Percentiles rank a stretch among this genome's conserved stretches.
Conservation (phyloP, 2,113 vertebrate genomes). For the Crotalus horridus region DNA sequence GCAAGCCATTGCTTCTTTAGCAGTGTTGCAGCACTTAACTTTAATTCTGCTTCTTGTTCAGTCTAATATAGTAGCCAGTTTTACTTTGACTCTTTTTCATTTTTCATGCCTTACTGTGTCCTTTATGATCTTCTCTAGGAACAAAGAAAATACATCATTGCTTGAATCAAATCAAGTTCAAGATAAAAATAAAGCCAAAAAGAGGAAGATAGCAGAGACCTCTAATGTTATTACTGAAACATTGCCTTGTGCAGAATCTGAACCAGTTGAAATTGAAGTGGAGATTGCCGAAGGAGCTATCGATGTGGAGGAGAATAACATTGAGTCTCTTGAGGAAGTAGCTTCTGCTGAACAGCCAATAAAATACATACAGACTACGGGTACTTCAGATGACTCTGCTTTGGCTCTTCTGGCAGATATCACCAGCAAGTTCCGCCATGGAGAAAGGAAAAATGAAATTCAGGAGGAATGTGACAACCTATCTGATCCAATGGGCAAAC, state of each 20-base stretch:
- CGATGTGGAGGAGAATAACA: slow-evolving; percentile 78
- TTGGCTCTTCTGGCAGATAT: slow-evolving; percentile 94
- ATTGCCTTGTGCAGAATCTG: slow-evolving; percentile 78
- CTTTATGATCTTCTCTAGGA: slow-evolving; percentile 67
- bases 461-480: slow-evolving; percentile 68
- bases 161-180: slow-evolving; percentile 62
- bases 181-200: slow-evolving; percentile 77
- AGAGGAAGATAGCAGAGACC: slow-evolving; percentile 89
- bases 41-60: neutral
- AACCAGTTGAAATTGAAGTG: slow-evolving; percentile 87
- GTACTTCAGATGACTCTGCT: slow-evolving; percentile 88
- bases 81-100: neutral
- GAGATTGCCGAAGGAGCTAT: slow-evolving; percentile 81
- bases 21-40: neutral
- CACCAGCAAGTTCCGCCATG: slow-evolving; percentile 96
- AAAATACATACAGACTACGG: slow-evolving; percentile 75
- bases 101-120: slow-evolving; percentile 6
- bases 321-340: slow-evolving; percentile 81
- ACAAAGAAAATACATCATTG: slow-evolving; percentile 74
- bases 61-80: neutral
- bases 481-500: slow-evolving; percentile 83
- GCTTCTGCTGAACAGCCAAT: slow-evolving; percentile 73
- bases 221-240: slow-evolving; percentile 90
- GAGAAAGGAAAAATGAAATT: slow-evolving; percentile 75
- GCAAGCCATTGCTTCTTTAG: neutral